These are phyloP conservation scores for Cynoglossus semilaevis DNA, from an alignment of 2,113 vertebrate genomes.

Conservation along the genomic window DNA sequence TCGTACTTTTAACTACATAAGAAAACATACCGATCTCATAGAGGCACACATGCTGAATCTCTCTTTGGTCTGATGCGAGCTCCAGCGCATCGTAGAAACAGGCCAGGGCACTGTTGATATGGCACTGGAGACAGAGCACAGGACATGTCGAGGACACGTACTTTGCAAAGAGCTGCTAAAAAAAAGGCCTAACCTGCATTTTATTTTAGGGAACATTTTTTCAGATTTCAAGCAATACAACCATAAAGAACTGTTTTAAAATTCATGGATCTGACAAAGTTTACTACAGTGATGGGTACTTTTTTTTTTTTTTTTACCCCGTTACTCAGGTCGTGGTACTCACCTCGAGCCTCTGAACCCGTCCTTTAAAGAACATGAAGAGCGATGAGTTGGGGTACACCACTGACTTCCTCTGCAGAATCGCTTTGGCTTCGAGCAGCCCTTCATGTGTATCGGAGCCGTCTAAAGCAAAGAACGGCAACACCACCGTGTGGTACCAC, in stretches of 20 bases:
- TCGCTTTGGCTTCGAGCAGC: conserved; percentile 92
- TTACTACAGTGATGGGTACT: neutral
- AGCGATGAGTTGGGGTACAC: conserved; percentile 97
- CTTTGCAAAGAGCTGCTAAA: neutral
- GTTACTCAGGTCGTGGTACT: neutral
- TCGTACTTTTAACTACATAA: conserved; percentile 1
- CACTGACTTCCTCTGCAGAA: conserved; percentile 92
- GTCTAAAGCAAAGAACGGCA: conserved; percentile 96
- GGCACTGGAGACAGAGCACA: conserved; percentile 80
- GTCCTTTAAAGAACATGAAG: conserved; percentile 98
- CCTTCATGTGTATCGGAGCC: conserved; percentile 89
- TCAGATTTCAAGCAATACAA: too few relatives aligned
- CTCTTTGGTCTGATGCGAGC: conserved; percentile 94
- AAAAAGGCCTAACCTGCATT: too few relatives aligned
- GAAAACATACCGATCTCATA: conserved; percentile 92
- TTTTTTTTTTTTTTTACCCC: neutral
- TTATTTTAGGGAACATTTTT: too few relatives aligned
- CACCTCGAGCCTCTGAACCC: conserved; percentile 96
- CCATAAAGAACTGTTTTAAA: too few relatives aligned
- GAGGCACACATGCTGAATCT: conserved; percentile 97
- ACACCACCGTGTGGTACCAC: conserved; percentile 98
- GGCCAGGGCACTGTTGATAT: conserved; percentile 97
- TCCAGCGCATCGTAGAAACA: conserved; percentile 96
- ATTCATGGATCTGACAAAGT: too few relatives aligned
- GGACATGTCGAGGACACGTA: conserved; percentile 13